phyloP scores from a whole-genome alignment of 2,797 vertebrate genomes.

The Acestrorhynchus altus region DNA sequence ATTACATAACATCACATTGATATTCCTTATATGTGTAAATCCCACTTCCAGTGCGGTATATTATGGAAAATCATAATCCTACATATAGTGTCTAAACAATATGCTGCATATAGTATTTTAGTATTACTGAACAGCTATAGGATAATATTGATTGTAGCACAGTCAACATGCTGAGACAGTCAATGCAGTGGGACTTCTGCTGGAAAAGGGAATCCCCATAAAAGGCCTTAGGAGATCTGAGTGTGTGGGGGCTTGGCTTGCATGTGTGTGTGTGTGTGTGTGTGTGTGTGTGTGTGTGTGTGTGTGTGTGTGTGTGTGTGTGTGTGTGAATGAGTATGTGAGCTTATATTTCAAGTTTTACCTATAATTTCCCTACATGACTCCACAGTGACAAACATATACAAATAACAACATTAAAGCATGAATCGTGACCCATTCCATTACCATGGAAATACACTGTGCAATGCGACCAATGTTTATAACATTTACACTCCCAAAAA shows the following conservation, averaged over 20 bases:
- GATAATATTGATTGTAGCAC: not conserved
- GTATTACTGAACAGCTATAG: not conserved
- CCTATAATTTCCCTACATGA: not conserved
- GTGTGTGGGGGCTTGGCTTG: not conserved
- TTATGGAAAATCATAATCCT: too few relatives aligned
- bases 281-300: not conserved
- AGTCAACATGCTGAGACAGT: conserved; percentile 1
- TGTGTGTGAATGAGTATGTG: not conserved
- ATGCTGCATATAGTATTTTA: not conserved
- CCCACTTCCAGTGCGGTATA: too few relatives aligned
- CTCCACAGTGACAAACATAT: not conserved
- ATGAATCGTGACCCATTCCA: not conserved
- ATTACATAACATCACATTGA: too few relatives aligned
- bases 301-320: too few relatives aligned
- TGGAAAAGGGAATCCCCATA: conserved; percentile 33
- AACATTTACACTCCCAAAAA: not conserved
- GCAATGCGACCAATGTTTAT: not conserved
- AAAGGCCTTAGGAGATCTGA: not conserved
- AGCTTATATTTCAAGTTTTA: not conserved
- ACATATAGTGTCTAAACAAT: not conserved
- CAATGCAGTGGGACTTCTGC: conserved; percentile 12
- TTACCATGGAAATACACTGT: not conserved
- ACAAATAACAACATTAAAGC: conserved; percentile 15
- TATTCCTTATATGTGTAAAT: too few relatives aligned
- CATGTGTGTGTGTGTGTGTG: not conserved